Percentiles rank a stretch among this genome's conserved stretches.
phyloP scores from a whole-genome alignment of 2,888 invertebrate genomes.

The Pteria penguin region DNA sequence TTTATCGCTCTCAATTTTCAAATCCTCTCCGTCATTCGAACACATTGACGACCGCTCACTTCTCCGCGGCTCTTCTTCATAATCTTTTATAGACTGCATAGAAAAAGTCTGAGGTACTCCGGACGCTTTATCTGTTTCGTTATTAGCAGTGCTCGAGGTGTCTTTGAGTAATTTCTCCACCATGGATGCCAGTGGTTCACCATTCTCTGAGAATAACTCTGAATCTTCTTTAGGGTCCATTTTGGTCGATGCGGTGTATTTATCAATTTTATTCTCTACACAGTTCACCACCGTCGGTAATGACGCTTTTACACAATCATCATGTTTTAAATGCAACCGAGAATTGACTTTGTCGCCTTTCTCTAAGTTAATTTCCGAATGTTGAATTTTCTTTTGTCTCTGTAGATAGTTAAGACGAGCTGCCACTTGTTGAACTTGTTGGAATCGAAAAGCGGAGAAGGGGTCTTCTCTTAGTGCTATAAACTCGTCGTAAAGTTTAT shows the following conservation, averaged over 20 bases:
- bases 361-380: too few species aligned
- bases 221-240: neutral
- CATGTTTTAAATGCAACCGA: neutral
- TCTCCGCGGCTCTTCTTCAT: conserved; percentile 33
- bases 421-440: conserved; percentile 44
- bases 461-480: conserved; percentile 64
- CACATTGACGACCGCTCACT: conserved; percentile 31
- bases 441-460: conserved; percentile 11
- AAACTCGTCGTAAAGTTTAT: conserved; percentile 76
- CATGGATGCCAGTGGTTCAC: conserved; percentile 22
- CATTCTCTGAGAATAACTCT: conserved; percentile 16
- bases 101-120: conserved; percentile 20
- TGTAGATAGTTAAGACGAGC: conserved; percentile 33
- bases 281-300: neutral
- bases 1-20: conserved; percentile 10
- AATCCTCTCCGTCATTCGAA: conserved; percentile 13
- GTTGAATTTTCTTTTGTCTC: conserved; percentile 19
- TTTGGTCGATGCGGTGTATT: neutral
- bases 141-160: neutral
- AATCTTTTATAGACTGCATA: conserved; percentile 39
- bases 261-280: neutral
- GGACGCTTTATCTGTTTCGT: conserved; percentile 9
- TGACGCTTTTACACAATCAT: neutral
- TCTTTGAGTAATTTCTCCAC: conserved; percentile 31
- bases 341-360: neutral